phyloP scores from a whole-genome alignment of 2,797 vertebrate genomes.

The Cyclura pinguis region DNA sequence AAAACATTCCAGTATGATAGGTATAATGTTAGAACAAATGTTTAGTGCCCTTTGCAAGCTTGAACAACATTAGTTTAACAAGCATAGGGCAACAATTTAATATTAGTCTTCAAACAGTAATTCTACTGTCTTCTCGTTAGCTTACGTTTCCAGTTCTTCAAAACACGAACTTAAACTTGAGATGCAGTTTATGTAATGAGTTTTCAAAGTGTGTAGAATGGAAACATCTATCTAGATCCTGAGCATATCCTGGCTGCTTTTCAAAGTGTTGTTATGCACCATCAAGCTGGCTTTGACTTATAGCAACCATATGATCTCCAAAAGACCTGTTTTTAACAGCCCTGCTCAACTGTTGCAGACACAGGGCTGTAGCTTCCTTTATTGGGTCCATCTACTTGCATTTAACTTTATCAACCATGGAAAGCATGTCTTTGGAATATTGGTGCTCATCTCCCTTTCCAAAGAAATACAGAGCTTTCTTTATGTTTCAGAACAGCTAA shows the following conservation, averaged over 20 bases:
- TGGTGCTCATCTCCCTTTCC: too few relatives aligned
- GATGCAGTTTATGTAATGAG: not conserved
- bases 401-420: too few relatives aligned
- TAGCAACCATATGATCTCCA: too few relatives aligned
- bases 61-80: not conserved
- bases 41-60: not conserved
- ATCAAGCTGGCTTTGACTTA: too few relatives aligned
- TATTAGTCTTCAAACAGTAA: not conserved
- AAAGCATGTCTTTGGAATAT: too few relatives aligned
- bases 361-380: too few relatives aligned
- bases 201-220: not conserved
- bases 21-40: not conserved
- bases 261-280: too few relatives aligned
- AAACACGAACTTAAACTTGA: not conserved
- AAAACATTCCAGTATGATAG: not conserved
- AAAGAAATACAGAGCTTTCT: too few relatives aligned
- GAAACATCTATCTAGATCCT: not conserved
- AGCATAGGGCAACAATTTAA: not conserved
- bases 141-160: not conserved
- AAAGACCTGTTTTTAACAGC: too few relatives aligned
- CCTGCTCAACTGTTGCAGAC: too few relatives aligned
- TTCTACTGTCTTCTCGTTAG: not conserved
- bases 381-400: too few relatives aligned
- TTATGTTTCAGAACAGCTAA: too few relatives aligned
- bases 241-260: not conserved